Percentiles rank a stretch among this genome's conserved stretches.
phyloP scores from a whole-genome alignment of 2,888 invertebrate genomes.

The Listrodromus nycthemerus region DNA sequence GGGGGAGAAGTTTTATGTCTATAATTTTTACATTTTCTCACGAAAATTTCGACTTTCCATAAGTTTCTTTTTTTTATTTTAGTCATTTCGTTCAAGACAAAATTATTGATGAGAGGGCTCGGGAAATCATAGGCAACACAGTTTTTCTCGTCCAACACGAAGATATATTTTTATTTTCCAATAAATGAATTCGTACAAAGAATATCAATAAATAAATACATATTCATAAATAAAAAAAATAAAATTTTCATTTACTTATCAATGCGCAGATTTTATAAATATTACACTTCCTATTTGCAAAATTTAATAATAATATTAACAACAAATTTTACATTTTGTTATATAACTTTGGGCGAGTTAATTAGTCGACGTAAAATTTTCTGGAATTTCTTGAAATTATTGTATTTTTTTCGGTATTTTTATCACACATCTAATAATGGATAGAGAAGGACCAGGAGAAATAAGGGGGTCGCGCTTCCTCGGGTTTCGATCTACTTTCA shows the following conservation, averaged over 20 bases:
- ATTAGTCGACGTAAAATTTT: neutral
- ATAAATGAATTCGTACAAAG: too few species aligned
- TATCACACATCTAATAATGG: conserved; percentile 39
- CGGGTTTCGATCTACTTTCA: conserved; percentile 67
- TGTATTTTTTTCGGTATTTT: neutral
- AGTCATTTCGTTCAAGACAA: conserved; percentile 7
- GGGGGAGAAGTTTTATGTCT: neutral
- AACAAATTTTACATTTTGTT: neutral
- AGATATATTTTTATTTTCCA: too few species aligned
- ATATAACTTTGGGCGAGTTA: neutral
- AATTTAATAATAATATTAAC: too few species aligned
- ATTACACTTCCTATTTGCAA: too few species aligned
- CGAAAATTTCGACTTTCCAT: too few species aligned
- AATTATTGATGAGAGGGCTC: conserved; percentile 44
- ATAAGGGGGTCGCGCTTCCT: conserved; percentile 49
- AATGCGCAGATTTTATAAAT: too few species aligned
- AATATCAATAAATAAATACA: too few species aligned
- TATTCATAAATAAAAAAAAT: too few species aligned
- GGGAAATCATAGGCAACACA: conserved; percentile 5
- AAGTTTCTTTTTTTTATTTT: neutral
- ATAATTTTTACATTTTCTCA: neutral
- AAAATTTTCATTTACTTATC: too few species aligned
- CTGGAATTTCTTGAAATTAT: neutral
- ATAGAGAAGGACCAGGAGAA: conserved; percentile 36
- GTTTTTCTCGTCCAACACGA: too few species aligned